These are phyloP conservation scores for Sphenopsis melanotis DNA, from an alignment of 2,797 vertebrate genomes.

Conservation along the genomic window DNA sequence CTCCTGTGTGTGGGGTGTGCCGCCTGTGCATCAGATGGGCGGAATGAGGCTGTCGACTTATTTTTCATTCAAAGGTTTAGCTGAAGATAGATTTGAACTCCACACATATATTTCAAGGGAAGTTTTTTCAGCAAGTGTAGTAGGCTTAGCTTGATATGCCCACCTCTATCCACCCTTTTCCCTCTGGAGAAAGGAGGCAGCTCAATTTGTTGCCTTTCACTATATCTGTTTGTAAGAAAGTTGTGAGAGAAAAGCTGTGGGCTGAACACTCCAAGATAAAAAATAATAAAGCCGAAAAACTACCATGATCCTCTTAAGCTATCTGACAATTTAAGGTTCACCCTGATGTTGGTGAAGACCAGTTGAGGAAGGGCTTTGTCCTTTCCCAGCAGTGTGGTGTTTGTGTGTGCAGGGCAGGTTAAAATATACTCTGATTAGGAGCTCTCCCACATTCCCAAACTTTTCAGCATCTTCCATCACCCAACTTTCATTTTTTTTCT, in stretches of 20 bases:
- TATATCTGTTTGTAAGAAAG: background rate
- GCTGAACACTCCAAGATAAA: background rate
- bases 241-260: slow-evolving; percentile 14
- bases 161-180: background rate
- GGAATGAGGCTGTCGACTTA: background rate
- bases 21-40: background rate
- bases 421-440: background rate
- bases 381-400: accelerated
- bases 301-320: background rate
- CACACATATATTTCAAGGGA: background rate
- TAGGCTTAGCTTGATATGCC: slow-evolving; percentile 2
- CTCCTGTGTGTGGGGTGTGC: background rate
- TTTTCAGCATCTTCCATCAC: background rate
- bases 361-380: background rate
- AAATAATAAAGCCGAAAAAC: background rate
- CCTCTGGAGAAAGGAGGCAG: background rate
- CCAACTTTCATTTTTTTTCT: background rate
- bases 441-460: background rate
- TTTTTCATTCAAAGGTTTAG: background rate
- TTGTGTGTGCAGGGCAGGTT: background rate
- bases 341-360: background rate
- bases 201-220: background rate
- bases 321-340: background rate
- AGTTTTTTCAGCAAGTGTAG: background rate
- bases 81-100: slow-evolving; percentile 5